These are phyloP conservation scores for Diphyllodes magnificus DNA, from an alignment of 2,113 vertebrate species.

Conservation along the genomic window DNA sequence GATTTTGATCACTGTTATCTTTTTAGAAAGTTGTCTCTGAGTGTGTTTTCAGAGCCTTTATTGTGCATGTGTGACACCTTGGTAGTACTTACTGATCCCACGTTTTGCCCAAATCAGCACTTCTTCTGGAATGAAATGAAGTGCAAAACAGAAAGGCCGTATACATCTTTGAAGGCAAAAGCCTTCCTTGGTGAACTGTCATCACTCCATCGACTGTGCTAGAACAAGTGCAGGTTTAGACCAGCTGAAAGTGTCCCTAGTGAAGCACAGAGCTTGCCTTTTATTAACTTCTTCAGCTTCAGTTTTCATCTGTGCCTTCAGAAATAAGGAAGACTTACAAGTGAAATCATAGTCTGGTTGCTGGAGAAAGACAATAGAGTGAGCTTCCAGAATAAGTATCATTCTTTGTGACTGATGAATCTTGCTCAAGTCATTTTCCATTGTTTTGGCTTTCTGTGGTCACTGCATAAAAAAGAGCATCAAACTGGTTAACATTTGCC, in stretches of 20 bases:
- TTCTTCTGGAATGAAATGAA: neutral
- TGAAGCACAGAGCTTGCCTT: neutral
- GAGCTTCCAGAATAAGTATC: neutral
- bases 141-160: neutral
- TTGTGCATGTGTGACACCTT: neutral
- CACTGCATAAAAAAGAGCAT: neutral
- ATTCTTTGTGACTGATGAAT: neutral
- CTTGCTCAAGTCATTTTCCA: neutral
- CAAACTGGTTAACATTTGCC: neutral
- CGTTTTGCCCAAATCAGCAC: neutral
- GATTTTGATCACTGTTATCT: neutral
- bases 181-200: neutral
- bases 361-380: neutral
- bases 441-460: neutral
- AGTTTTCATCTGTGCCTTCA: neutral
- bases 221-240: neutral
- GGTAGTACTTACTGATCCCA: neutral
- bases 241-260: neutral
- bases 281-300: neutral
- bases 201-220: rapidly evolving
- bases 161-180: neutral
- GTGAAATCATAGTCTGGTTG: neutral
- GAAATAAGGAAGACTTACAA: neutral
- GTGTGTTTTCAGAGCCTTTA: neutral
- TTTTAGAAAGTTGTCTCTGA: neutral